phyloP scores from a whole-genome alignment of 1,140 invertebrate species.

The Globodera rostochiensis region DNA sequence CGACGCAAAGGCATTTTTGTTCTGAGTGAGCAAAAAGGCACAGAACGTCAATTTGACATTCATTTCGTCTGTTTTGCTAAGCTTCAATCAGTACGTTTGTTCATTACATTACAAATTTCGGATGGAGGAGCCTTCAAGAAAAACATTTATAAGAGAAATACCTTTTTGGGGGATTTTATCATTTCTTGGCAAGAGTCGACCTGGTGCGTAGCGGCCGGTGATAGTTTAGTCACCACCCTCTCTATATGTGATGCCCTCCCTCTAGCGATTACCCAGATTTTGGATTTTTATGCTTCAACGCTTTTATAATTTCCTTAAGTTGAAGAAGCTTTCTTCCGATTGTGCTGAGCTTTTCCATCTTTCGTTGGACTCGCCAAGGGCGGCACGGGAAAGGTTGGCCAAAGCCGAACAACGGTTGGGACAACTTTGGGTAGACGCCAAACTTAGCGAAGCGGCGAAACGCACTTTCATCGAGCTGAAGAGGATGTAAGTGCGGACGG shows the following conservation, averaged over 20 bases:
- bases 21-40: background rate
- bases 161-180: no score
- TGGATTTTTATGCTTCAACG: no score
- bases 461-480: constrained; percentile 6
- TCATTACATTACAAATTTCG: background rate
- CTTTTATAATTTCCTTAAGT: background rate
- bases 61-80: constrained; percentile 5
- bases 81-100: constrained; percentile 10
- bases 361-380: background rate
- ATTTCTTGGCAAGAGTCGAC: no score
- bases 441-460: background rate
- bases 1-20: constrained; percentile 4
- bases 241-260: no score
- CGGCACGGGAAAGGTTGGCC: background rate
- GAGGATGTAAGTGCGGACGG: background rate
- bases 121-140: no score
- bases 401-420: background rate
- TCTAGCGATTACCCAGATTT: no score
- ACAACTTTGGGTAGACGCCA: background rate
- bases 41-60: background rate
- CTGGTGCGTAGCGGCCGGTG: no score
- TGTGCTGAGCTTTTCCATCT: background rate
- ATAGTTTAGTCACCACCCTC: no score
- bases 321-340: constrained; percentile 1
- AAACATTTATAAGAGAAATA: no score